A percentile compares a stretch with the other conserved stretches of the same genome.
Conservation (phyloP, 2,888 invertebrate species). For the Hypomecis punctinalis region DNA sequence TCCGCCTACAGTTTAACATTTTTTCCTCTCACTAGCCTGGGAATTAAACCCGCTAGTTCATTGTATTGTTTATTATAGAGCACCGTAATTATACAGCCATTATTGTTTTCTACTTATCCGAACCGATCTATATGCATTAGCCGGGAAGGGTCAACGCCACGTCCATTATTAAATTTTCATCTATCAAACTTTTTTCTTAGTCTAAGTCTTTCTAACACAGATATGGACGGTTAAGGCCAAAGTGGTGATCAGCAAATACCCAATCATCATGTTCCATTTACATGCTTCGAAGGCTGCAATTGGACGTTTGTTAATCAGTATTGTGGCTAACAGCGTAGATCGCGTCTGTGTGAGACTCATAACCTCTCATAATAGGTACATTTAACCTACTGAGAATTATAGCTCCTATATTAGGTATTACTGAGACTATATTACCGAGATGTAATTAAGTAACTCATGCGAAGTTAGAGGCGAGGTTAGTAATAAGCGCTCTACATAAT, state of each 20-base stretch:
- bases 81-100: slow-evolving; percentile 71
- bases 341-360: no score
- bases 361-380: no score
- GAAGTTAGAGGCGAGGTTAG: slow-evolving; percentile 17
- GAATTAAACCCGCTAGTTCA: slow-evolving; percentile 73
- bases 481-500: slow-evolving; percentile 29
- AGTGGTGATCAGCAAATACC: no score
- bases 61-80: slow-evolving; percentile 75
- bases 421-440: not conserved
- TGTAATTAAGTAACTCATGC: slow-evolving; percentile 26
- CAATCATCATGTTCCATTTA: no score
- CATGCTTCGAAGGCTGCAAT: no score
- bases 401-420: no score
- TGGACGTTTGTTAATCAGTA: no score
- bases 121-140: slow-evolving; percentile 39
- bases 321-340: no score
- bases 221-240: no score
- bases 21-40: slow-evolving; percentile 70
- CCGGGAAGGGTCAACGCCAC: slow-evolving; percentile 39
- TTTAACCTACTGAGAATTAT: no score
- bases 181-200: slow-evolving; percentile 22
- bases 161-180: slow-evolving; percentile 21
- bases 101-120: slow-evolving; percentile 59
- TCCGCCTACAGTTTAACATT: slow-evolving; percentile 83
- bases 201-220: not conserved